Evolutionary conservation across 1,140 invertebrate genomes (phyloP), one percentile per base, ranked within the genome.

Genomic region (Temnothorax curvispinosus): DNA sequence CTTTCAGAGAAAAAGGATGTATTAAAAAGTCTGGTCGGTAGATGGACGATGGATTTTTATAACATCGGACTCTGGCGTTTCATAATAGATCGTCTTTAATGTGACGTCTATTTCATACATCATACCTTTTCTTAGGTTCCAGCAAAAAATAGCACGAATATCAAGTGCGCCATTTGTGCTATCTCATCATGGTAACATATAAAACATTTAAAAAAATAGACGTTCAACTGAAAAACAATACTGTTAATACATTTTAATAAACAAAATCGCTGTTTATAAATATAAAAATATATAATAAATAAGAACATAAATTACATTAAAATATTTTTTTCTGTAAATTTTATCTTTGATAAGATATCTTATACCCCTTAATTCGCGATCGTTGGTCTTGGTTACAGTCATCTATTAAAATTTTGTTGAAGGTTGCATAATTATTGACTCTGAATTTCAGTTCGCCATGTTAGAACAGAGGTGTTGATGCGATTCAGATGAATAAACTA

Each of bases 21-120:
- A 75, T 84, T 60, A 84, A 84, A 84, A 84, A 84, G 54, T 62
- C 13, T 18, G 67, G 32, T 27, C 50, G 38, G 78, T 71, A 56
- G 78, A 81, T 65, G 67, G 52, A 74, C 69, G 65, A 72, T 74
- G 47, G 71, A 44, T 84, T 84, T 75, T 84, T 58, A 58, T 60
- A 44, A 58, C 54, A 38, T 75, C 78, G 64, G 64, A 32, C 54
- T 75, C 41, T 21, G 41, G 4, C 69, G 80, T 74, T 84, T 65
- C 38, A 50, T 84, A 84, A 75, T 84, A 58, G 35, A 74, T 74
- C 62, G 32, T 75, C 69, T 71, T 75, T 84, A 75, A 72, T 38
- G 41, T 84, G 80, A 84, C 69, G 32, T 84, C 27, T 84, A 84
- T 84, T 75, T 84, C 80, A 84, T 75, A 60, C 67, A 75, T 62